Conservation (phyloP, 2,888 invertebrate species). For the Cosmopolites sordidus region DNA sequence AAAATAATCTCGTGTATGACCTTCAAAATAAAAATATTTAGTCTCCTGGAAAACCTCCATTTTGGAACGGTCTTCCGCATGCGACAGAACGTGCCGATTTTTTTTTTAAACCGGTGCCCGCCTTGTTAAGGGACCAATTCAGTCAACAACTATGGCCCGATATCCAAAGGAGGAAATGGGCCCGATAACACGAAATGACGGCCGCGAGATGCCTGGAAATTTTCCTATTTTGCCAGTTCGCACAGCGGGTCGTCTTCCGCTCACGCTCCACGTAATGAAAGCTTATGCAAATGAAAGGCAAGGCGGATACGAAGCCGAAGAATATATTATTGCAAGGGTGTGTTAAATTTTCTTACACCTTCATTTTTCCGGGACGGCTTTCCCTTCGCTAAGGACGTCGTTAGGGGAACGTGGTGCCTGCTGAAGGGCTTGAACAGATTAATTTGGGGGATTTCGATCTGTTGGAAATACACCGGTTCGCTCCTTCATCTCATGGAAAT, state of each 20-base stretch:
- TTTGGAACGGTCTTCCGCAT: too few species aligned
- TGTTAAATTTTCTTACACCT: conserved; percentile 29
- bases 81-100: too few species aligned
- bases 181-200: conserved; percentile 45
- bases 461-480: too few species aligned
- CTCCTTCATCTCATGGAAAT: too few species aligned
- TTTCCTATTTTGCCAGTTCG: conserved; percentile 40
- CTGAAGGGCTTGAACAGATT: neutral
- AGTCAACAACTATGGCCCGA: conserved; percentile 41
- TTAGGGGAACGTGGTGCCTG: conserved; percentile 13
- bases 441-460: neutral
- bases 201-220: conserved; percentile 45
- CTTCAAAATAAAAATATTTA: too few species aligned
- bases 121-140: conserved; percentile 37
- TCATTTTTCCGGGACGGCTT: conserved; percentile 18
- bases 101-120: conserved; percentile 19
- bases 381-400: conserved; percentile 8
- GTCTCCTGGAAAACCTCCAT: too few species aligned
- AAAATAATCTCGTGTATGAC: too few species aligned
- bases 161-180: conserved; percentile 40
- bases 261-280: conserved; percentile 37
- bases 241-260: conserved; percentile 1
- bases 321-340: conserved; percentile 30
- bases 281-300: conserved; percentile 45
- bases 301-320: conserved; percentile 29